Conservation (phyloP, 92 coral and sea anemone genomes). For the Porites divaricata region DNA sequence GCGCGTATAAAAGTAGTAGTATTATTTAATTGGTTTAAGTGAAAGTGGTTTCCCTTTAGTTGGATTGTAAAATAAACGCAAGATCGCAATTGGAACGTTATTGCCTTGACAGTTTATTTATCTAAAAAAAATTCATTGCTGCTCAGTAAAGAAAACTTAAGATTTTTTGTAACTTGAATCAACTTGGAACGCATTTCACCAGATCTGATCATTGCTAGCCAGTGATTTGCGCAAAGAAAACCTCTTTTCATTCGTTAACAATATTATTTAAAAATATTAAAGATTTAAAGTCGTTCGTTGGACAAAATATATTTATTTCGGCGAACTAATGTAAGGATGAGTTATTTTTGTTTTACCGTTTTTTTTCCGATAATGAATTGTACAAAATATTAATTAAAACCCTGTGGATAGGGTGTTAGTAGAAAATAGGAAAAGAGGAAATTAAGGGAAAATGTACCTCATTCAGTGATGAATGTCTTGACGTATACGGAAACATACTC, state of each 20-base stretch:
- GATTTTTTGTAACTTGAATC: neutral
- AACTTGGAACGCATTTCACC: too few species aligned
- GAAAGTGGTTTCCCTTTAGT: neutral
- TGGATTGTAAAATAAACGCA: neutral
- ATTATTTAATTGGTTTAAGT: neutral
- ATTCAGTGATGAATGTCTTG: too few species aligned
- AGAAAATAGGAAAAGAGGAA: neutral
- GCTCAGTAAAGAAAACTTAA: neutral
- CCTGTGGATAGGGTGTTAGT: conserved; percentile 28
- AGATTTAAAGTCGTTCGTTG: neutral
- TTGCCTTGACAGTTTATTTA: neutral
- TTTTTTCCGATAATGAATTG: conserved; percentile 4
- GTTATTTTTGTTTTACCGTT: conserved; percentile 1
- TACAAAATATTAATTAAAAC: neutral
- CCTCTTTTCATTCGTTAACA: neutral
- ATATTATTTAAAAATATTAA: neutral
- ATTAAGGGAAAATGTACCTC: too few species aligned
- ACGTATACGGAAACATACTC: too few species aligned
- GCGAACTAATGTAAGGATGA: conserved; percentile 16
- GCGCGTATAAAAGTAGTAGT: neutral
- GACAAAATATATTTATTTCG: conserved; percentile 22
- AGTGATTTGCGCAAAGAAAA: neutral
- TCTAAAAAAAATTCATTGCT: neutral
- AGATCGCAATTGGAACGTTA: neutral
- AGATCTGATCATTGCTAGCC: neutral